Evolutionary conservation across 2,113 vertebrate species (phyloP).

Genomic region (Indri indri): DNA sequence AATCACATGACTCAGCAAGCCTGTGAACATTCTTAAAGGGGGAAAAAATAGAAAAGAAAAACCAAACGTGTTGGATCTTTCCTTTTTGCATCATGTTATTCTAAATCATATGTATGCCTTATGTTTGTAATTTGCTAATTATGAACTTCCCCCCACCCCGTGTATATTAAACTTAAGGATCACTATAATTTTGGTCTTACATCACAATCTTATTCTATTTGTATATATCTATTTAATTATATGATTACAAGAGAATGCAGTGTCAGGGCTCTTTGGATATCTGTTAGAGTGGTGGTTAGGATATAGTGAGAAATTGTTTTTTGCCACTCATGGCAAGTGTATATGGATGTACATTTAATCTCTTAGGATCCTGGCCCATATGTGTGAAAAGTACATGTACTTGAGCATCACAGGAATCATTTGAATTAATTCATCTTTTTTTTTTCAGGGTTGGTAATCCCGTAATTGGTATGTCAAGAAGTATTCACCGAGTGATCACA

Average conservation of each 20-base stretch:
- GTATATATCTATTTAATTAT: neutral
- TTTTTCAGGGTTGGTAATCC: neutral
- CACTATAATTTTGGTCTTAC: neutral
- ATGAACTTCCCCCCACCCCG: neutral
- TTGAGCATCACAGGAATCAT: neutral
- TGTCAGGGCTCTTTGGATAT: neutral
- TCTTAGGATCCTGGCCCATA: neutral
- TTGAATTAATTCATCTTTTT: neutral
- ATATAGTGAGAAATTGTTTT: neutral
- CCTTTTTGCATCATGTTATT: slow-evolving; percentile 30
- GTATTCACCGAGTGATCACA: neutral
- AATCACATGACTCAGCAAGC: slow-evolving; percentile 28
- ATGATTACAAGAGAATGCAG: neutral
- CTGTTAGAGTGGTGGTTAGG: neutral
- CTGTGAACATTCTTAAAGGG: slow-evolving; percentile 33
- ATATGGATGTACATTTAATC: neutral
- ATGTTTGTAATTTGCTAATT: slow-evolving; percentile 28
- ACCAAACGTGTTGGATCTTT: slow-evolving; percentile 28
- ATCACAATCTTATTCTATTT: neutral
- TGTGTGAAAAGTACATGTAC: neutral
- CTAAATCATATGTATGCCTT: slow-evolving; percentile 29
- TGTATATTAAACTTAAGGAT: neutral
- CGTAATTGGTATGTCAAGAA: neutral
- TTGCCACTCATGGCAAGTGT: neutral
- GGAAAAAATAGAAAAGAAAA: slow-evolving; percentile 23